Evolutionary conservation across 2,888 invertebrate genomes (phyloP).

Genomic region (Pterostichus madidus): DNA sequence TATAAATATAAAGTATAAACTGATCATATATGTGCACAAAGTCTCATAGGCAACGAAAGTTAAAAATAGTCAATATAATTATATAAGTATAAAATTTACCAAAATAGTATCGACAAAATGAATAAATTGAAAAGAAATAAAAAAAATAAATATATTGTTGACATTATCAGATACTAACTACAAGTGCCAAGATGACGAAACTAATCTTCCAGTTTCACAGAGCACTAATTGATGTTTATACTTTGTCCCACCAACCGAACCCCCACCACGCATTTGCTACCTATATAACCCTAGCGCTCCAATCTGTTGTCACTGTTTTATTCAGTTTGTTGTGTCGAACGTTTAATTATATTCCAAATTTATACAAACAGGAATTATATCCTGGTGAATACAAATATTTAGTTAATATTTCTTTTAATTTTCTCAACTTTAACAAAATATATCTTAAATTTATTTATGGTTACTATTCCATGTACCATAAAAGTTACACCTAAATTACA

Average conservation of each 20-base stretch:
- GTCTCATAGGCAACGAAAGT: no score
- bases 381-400: not conserved
- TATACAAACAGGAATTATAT: not conserved
- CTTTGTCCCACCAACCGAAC: conserved; percentile 44
- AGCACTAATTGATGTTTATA: conserved; percentile 56
- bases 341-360: not conserved
- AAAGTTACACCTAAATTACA: conserved; percentile 75
- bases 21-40: no score
- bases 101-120: not conserved
- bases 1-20: no score
- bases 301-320: conserved; percentile 30
- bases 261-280: conserved; percentile 37
- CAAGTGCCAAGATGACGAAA: conserved; percentile 60
- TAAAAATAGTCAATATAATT: no score
- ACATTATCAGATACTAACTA: conserved; percentile 57
- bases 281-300: conserved; percentile 42
- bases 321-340: not conserved
- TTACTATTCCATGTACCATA: conserved; percentile 77
- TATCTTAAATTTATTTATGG: conserved; percentile 75
- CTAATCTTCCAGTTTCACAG: conserved; percentile 54
- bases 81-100: no score
- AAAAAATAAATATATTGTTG: conserved; percentile 52
- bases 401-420: conserved; percentile 7
- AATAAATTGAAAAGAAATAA: conserved; percentile 47
- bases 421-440: conserved; percentile 74